phyloP scores from a whole-genome alignment of 2,797 vertebrate species.

The Squalus acanthias region DNA sequence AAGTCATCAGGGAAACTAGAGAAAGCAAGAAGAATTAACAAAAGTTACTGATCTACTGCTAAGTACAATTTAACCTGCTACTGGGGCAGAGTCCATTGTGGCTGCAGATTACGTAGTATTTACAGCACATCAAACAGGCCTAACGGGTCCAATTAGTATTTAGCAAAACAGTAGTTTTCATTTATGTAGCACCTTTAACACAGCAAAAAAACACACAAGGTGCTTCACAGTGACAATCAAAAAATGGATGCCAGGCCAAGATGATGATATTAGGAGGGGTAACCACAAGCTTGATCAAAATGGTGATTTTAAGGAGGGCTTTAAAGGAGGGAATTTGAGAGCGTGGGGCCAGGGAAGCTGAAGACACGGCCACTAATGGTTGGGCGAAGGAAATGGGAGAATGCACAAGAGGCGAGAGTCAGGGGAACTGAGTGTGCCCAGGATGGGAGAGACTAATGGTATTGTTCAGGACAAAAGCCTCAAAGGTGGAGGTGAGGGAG shows the following conservation, averaged over 20 bases:
- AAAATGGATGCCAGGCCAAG: background rate
- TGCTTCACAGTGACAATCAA: background rate
- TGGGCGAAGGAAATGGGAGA: too few species aligned
- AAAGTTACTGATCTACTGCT: background rate
- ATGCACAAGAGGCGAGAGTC: too few species aligned
- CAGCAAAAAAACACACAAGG: background rate
- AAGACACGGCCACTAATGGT: background rate
- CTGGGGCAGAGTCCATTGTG: background rate
- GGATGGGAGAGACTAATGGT: too few species aligned
- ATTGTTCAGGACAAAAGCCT: too few species aligned
- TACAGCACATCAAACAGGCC: background rate
- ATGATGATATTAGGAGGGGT: background rate
- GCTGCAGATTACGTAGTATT: background rate
- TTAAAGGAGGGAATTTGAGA: background rate
- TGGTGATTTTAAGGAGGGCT: too few species aligned
- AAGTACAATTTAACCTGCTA: background rate
- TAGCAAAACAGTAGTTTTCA: background rate
- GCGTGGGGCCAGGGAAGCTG: too few species aligned
- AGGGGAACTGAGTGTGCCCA: too few species aligned
- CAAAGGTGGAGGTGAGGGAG: too few species aligned
- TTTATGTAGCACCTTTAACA: background rate
- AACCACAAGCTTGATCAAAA: too few species aligned
- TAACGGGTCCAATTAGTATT: background rate
- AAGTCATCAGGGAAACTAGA: background rate
- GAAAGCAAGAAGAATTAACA: background rate